Percentiles rank a stretch among this genome's conserved stretches.
These are phyloP conservation scores for Coleophora deauratella DNA, from an alignment of 2,888 invertebrate species.

Conservation along the genomic window DNA sequence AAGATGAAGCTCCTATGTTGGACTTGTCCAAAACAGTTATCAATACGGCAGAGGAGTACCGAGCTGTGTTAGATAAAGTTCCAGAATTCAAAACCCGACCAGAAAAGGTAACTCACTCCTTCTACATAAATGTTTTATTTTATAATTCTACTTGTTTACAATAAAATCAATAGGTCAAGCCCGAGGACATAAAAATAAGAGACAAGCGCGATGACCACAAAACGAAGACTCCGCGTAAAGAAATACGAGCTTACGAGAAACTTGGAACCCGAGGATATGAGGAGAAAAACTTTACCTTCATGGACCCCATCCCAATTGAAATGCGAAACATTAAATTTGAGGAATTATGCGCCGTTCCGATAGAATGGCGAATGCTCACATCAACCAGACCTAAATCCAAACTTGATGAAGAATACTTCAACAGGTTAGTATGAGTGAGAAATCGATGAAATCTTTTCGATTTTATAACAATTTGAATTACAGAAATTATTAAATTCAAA, in stretches of 20 bases:
- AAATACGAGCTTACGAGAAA: slow-evolving; percentile 77
- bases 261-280: slow-evolving; percentile 76
- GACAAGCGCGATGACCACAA: slow-evolving; percentile 80
- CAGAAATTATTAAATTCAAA: neutral
- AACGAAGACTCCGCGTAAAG: slow-evolving; percentile 83
- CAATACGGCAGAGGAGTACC: slow-evolving; percentile 86
- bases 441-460: too few relatives aligned
- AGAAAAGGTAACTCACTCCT: slow-evolving; percentile 78
- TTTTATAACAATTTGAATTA: too few relatives aligned
- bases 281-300: slow-evolving; percentile 68
- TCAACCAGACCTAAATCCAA: slow-evolving; percentile 88
- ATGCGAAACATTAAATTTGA: slow-evolving; percentile 84
- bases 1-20: slow-evolving; percentile 86
- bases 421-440: slow-evolving; percentile 75
- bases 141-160: too few relatives aligned
- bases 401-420: slow-evolving; percentile 90
- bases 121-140: too few relatives aligned
- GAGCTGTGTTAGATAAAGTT: slow-evolving; percentile 87
- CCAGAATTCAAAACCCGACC: slow-evolving; percentile 93
- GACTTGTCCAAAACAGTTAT: slow-evolving; percentile 88
- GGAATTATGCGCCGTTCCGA: slow-evolving; percentile 88
- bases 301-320: slow-evolving; percentile 87
- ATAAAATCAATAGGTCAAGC: slow-evolving; percentile 68
- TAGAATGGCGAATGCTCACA: slow-evolving; percentile 95
- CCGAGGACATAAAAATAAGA: slow-evolving; percentile 84